These are phyloP conservation scores for Novumbra hubbsi DNA, from an alignment of 2,797 vertebrate genomes.

Conservation along the genomic window DNA sequence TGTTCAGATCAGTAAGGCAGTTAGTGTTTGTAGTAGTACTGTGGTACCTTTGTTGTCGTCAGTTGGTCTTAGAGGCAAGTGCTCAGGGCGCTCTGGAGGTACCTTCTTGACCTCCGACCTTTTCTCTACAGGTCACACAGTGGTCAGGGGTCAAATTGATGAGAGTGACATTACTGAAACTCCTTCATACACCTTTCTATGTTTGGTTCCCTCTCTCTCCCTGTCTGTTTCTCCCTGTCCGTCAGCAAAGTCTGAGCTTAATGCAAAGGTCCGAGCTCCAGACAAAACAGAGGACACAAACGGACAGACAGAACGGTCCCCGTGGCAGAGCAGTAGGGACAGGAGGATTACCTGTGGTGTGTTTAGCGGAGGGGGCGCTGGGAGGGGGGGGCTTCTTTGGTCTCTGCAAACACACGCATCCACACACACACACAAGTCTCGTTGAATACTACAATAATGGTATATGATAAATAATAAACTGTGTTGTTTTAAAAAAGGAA, in stretches of 20 bases:
- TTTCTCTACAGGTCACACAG: constrained; percentile 76
- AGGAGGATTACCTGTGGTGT: constrained; percentile 80
- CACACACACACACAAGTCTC: not conserved
- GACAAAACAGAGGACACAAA: not conserved
- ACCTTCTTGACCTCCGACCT: constrained; percentile 89
- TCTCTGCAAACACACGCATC: constrained; percentile 78
- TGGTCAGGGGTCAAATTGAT: constrained; percentile 14
- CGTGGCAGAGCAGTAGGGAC: not conserved
- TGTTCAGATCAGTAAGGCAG: not conserved
- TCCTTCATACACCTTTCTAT: not conserved
- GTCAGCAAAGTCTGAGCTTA: no score
- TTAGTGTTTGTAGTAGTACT: not conserved
- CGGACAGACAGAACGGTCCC: not conserved
- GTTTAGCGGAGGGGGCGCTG: constrained; percentile 83
- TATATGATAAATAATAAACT: no score
- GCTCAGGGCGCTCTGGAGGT: constrained; percentile 93
- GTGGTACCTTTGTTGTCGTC: constrained; percentile 86
- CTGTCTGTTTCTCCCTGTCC: not conserved
- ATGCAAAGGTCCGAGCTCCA: not conserved
- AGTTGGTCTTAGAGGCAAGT: constrained; percentile 80
- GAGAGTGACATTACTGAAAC: not conserved
- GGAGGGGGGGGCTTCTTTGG: constrained; percentile 98
- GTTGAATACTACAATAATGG: not conserved
- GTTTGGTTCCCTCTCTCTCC: not conserved
- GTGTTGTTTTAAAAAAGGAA: no score